Base-by-base conservation (phyloP, 2,113 vertebrate genomes). In the Vulpes vulpes region DNA sequence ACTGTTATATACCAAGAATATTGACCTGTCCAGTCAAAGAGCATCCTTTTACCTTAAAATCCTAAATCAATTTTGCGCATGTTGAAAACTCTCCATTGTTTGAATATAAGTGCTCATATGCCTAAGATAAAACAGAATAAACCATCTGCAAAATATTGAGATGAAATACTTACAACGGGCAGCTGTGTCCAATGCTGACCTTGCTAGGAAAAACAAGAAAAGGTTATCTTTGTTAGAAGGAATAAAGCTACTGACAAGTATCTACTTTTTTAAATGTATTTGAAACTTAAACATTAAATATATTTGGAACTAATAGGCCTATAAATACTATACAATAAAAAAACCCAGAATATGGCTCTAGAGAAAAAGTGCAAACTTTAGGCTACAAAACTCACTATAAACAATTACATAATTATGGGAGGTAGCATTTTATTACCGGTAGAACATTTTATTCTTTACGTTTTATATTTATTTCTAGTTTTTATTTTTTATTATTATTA, bases 151-250 rank as follows among this genome's bases (percentile, higher is more conserved):
- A 96, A 91, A 89, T 60, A 95, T 1, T 85, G 94, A 92, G 90
- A 62, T 22, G 49, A 78, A 82, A 98, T 98, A 99, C 99, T 99
- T 98, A 99, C 99, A 53, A 53, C 22, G 97, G n/a, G 95, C 94
- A 89, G 98, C 98, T 78, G 25, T n/a, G 94, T 99, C 99, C 60
- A 98, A 16, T 35, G 99, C 65, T 95, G 99, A 99, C 97, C 98
- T 98, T 53, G 98, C 99, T 99, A 97, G 97, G 98, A 97, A 35
- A 91, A 95, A 95, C 95, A 97, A 82, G 94, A 93, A 97, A 55
- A 79, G 17, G 90, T 38, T 59, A 93, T 25, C 12, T 82, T 94
- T 95, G 87, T 97, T 97, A 89, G 98, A 96, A 84, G 91, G 62
- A 87, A 86, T 89, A 88, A 92, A 49, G 51, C 59, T 82, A 79